phyloP scores from a whole-genome alignment of 2,797 vertebrate species.

The Alcedo atthis region DNA sequence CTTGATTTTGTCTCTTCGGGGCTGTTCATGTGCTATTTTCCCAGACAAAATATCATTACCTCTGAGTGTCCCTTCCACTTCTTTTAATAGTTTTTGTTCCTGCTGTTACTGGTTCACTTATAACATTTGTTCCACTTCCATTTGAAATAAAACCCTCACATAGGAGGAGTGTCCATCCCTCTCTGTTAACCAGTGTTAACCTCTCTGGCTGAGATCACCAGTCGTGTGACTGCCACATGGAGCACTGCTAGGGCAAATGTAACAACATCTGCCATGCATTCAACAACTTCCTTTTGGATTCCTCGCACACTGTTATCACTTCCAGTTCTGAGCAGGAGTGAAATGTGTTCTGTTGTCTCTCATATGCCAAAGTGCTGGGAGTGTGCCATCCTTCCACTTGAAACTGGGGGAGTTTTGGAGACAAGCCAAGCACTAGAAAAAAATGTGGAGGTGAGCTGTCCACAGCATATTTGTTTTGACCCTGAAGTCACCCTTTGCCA shows the following conservation, averaged over 20 bases:
- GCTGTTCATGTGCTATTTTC: background rate
- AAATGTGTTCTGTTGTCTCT: constrained; percentile 68
- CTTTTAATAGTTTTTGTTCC: constrained; percentile 20
- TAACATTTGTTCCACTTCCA: constrained; percentile 18
- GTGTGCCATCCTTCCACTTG: constrained; percentile 49
- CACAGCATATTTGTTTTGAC: constrained; percentile 22
- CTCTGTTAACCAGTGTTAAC: constrained; percentile 46
- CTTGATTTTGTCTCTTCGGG: background rate
- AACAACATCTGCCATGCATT: constrained; percentile 77
- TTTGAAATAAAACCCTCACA: constrained; percentile 1
- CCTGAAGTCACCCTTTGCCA: constrained; percentile 13
- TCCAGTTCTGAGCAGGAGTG: constrained; percentile 65
- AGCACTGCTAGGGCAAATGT: constrained; percentile 75
- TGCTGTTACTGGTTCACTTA: background rate
- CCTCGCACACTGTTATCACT: constrained; percentile 78
- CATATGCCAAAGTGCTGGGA: constrained; percentile 62
- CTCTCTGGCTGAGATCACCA: constrained; percentile 45
- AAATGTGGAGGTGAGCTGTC: constrained; percentile 9
- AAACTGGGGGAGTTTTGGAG: background rate
- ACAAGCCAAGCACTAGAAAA: constrained; percentile 8
- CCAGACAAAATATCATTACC: background rate
- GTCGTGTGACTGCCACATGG: constrained; percentile 66
- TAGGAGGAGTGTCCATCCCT: constrained; percentile 10
- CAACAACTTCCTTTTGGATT: constrained; percentile 77
- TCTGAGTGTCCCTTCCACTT: background rate